These are phyloP conservation scores for Anaspis maculata DNA, from an alignment of 2,888 invertebrate species.

Conservation along the genomic window DNA sequence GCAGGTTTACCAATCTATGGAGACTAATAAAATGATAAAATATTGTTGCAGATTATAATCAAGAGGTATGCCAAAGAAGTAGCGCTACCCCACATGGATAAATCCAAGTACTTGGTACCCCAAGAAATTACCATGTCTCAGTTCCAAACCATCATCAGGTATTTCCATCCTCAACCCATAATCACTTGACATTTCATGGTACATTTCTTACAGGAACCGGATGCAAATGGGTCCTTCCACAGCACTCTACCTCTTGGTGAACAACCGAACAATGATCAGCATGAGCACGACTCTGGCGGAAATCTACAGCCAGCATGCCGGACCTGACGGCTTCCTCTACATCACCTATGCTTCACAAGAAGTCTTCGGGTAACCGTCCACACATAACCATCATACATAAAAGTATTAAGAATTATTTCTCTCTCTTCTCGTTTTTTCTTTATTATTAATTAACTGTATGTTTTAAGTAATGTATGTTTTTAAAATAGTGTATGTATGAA, in stretches of 20 bases:
- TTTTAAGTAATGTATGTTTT: no score
- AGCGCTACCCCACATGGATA: slow-evolving; percentile 67
- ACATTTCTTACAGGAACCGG: slow-evolving; percentile 38
- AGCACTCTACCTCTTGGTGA: slow-evolving; percentile 75
- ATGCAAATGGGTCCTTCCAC: slow-evolving; percentile 56
- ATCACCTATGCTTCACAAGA: slow-evolving; percentile 87
- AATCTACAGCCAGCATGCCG: slow-evolving; percentile 66
- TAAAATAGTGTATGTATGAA: no score
- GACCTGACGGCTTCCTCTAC: slow-evolving; percentile 80
- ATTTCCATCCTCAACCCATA: slow-evolving; percentile 26
- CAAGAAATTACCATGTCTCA: slow-evolving; percentile 86
- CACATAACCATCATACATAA: no score
- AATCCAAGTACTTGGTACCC: slow-evolving; percentile 81
- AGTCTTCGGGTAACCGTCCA: slow-evolving; percentile 65
- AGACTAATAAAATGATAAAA: neutral
- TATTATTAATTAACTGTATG: no score
- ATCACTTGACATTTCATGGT: neutral
- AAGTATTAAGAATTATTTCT: slow-evolving; percentile 6
- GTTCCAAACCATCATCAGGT: slow-evolving; percentile 80
- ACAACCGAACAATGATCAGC: slow-evolving; percentile 73
- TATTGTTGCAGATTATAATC: slow-evolving; percentile 62
- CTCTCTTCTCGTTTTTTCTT: no score
- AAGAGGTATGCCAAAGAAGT: slow-evolving; percentile 74
- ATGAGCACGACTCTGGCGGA: slow-evolving; percentile 75
- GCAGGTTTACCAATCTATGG: no score